These are phyloP conservation scores for Typhlomys cinereus DNA, from an alignment of 2,113 vertebrate species.

Conservation along the genomic window DNA sequence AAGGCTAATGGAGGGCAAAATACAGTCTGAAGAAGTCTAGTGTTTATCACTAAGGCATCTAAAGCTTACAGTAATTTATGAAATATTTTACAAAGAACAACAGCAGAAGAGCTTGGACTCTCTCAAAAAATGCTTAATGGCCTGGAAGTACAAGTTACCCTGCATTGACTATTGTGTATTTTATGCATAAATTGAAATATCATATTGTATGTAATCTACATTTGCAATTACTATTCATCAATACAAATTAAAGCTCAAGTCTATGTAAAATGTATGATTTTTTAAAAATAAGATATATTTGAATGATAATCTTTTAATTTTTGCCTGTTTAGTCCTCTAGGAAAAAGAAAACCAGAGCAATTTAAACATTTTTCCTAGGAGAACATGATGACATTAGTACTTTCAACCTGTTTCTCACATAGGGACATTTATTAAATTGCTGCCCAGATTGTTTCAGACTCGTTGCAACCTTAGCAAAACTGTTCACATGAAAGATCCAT, in stretches of 20 bases:
- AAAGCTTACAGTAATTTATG: neutral
- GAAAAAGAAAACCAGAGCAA: neutral
- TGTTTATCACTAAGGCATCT: neutral
- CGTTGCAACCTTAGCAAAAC: slow-evolving; percentile 41
- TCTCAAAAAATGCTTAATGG: neutral
- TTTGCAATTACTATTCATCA: neutral
- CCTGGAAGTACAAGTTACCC: neutral
- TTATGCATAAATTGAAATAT: neutral
- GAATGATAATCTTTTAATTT: neutral
- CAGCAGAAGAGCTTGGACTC: neutral
- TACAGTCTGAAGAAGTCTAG: neutral
- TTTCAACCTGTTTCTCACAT: slow-evolving; percentile 17
- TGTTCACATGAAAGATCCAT: neutral
- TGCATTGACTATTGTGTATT: neutral
- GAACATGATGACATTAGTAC: slow-evolving; percentile 25
- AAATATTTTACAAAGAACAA: neutral
- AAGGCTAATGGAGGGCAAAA: neutral
- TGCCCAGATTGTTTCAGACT: slow-evolving; percentile 22
- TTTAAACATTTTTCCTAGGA: neutral
- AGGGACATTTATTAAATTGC: slow-evolving; percentile 32
- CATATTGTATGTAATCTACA: neutral
- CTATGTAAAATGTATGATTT: neutral
- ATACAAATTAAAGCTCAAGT: neutral
- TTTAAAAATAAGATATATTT: neutral
- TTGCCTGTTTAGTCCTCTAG: neutral